phyloP scores from a whole-genome alignment of 2,888 invertebrate species.

The Meteorus cinctellus region DNA sequence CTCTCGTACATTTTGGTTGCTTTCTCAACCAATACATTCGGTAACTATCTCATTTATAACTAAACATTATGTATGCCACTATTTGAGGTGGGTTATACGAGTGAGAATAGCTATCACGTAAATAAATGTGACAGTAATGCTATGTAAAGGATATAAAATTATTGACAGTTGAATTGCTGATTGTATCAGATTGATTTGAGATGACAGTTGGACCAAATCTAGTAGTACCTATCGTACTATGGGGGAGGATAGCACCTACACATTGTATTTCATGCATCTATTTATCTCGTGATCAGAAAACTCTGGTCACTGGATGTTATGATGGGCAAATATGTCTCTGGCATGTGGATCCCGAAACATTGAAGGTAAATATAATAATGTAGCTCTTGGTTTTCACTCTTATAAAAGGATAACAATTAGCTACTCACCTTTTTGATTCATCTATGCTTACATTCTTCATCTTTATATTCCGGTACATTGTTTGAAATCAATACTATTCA shows the following conservation, averaged over 20 bases:
- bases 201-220: conserved; percentile 89
- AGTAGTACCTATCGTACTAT: conserved; percentile 96
- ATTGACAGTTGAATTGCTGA: neutral
- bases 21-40: conserved; percentile 52
- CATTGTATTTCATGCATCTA: conserved; percentile 97
- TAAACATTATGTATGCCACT: neutral
- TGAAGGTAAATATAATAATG: conserved; percentile 76
- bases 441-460: no score
- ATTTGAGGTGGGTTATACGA: neutral
- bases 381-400: no score
- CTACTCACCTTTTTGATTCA: no score
- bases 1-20: conserved; percentile 53
- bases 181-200: conserved; percentile 52
- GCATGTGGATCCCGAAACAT: conserved; percentile 88
- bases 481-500: no score
- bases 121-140: neutral
- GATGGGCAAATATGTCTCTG: conserved; percentile 99
- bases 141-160: neutral
- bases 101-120: neutral
- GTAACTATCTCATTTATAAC: conserved; percentile 52
- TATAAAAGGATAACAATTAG: no score
- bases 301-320: conserved; percentile 96
- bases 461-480: no score
- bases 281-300: conserved; percentile 92
- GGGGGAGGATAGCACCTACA: conserved; percentile 97